Evolutionary conservation across 2,888 invertebrate species (phyloP).

Genomic region (Drosophila subsilvestris): DNA sequence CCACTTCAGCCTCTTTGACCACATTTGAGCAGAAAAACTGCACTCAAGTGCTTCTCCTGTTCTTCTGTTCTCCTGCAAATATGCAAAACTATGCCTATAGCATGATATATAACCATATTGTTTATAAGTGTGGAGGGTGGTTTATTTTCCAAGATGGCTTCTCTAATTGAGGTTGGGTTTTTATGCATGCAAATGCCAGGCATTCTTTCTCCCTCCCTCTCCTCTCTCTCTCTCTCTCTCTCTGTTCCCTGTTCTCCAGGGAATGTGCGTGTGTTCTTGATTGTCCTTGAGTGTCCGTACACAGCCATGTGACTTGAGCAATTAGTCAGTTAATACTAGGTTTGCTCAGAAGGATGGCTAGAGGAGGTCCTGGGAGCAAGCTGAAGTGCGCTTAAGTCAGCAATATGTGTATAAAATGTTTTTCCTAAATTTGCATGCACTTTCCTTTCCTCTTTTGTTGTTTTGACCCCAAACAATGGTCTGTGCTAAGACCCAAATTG

Average conservation of each 20-base stretch:
- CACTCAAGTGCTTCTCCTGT: constrained; percentile 53
- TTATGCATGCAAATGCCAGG: constrained; percentile 65
- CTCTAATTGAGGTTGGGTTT: constrained; percentile 53
- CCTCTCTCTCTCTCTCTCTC: background rate
- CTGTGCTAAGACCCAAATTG: constrained; percentile 17
- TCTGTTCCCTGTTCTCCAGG: background rate
- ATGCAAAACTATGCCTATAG: constrained; percentile 49
- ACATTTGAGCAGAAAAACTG: constrained; percentile 49
- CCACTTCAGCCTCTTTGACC: constrained; percentile 3
- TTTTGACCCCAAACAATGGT: constrained; percentile 22
- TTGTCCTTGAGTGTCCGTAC: constrained; percentile 32
- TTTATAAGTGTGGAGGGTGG: constrained; percentile 29
- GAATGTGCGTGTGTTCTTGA: constrained; percentile 23
- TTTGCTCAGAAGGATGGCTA: constrained; percentile 5
- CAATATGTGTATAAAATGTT: constrained; percentile 38
- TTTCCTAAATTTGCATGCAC: constrained; percentile 30
- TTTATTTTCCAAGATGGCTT: constrained; percentile 48
- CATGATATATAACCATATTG: constrained; percentile 53
- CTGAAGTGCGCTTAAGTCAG: constrained; percentile 23
- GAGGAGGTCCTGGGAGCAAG: background rate
- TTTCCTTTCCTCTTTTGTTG: constrained; percentile 14
- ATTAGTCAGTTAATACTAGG: constrained; percentile 71
- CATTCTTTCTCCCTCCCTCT: constrained; percentile 9
- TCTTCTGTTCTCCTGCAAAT: constrained; percentile 24
- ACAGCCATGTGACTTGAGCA: constrained; percentile 66